Percentiles rank a stretch among this genome's conserved stretches.
phyloP scores from a whole-genome alignment of 1,140 invertebrate genomes.

The Ylistrum balloti region DNA sequence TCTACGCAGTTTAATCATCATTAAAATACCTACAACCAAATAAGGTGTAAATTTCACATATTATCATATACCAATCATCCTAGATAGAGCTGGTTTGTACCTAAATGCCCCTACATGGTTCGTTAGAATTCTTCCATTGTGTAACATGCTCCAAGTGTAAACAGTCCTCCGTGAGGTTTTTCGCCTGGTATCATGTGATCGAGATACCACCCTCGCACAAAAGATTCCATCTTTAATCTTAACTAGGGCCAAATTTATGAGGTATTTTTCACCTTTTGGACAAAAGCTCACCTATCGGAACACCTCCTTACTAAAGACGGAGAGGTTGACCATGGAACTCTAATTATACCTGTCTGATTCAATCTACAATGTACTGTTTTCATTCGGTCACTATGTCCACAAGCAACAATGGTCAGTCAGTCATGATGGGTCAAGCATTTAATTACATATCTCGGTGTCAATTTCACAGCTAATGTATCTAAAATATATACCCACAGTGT shows the following conservation, averaged over 20 bases:
- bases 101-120: not conserved
- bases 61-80: slow-evolving; percentile 32
- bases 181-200: not conserved
- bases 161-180: slow-evolving; percentile 3
- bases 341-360: not conserved
- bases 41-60: slow-evolving; percentile 29
- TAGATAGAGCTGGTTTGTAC: not conserved
- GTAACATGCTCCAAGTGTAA: not conserved
- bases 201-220: slow-evolving; percentile 13
- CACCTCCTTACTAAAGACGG: not conserved
- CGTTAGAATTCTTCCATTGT: slow-evolving; percentile 1
- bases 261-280: slow-evolving; percentile 34
- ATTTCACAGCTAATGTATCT: not conserved
- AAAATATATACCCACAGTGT: not conserved
- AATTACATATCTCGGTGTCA: not conserved
- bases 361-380: not conserved
- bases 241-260: slow-evolving; percentile 34
- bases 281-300: not conserved
- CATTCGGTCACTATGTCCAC: not conserved
- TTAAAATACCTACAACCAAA: slow-evolving; percentile 14
- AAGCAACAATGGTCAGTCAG: slow-evolving; percentile 4
- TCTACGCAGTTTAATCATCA: slow-evolving; percentile 34
- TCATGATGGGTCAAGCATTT: slow-evolving; percentile 25
- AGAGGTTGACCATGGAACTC: not conserved
- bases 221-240: slow-evolving; percentile 29